phyloP scores from a whole-genome alignment of 2,888 invertebrate genomes.

The Parasteatoda lunata region DNA sequence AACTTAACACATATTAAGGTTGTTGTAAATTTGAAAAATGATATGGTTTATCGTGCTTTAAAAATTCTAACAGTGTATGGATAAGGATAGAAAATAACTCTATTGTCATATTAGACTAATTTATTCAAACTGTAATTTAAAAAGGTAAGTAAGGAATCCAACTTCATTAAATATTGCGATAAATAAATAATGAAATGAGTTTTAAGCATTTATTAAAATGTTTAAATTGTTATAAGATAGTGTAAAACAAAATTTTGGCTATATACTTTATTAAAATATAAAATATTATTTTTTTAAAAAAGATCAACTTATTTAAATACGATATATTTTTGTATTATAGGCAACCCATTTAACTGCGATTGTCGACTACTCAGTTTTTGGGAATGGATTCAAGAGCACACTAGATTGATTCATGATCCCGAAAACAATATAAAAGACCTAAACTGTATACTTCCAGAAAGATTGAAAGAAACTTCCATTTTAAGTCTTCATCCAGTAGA shows the following conservation, averaged over 20 bases:
- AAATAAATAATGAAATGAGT: neutral
- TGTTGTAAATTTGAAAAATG: too few species aligned
- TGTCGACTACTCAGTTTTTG: constrained; percentile 93
- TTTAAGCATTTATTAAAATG: too few species aligned
- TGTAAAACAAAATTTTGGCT: too few species aligned
- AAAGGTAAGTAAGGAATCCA: too few species aligned
- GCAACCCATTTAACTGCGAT: constrained; percentile 90
- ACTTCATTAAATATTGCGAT: neutral
- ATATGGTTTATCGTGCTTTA: too few species aligned
- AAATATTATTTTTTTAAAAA: neutral
- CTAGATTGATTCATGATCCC: constrained; percentile 79
- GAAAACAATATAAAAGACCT: constrained; percentile 74
- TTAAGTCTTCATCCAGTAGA: constrained; percentile 85
- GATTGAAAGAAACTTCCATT: constrained; percentile 84
- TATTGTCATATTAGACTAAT: too few species aligned
- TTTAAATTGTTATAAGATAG: too few species aligned
- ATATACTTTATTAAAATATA: too few species aligned
- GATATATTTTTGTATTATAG: constrained; percentile 75
- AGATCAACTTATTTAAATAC: neutral
- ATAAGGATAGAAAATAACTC: too few species aligned
- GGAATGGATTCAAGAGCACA: constrained; percentile 93
- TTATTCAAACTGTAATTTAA: too few species aligned
- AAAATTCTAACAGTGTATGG: too few species aligned
- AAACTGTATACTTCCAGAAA: constrained; percentile 86
- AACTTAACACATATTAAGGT: too few species aligned